These are phyloP conservation scores for Spatulosminthurus flaviceps DNA, from an alignment of 2,888 invertebrate species.

Conservation along the genomic window DNA sequence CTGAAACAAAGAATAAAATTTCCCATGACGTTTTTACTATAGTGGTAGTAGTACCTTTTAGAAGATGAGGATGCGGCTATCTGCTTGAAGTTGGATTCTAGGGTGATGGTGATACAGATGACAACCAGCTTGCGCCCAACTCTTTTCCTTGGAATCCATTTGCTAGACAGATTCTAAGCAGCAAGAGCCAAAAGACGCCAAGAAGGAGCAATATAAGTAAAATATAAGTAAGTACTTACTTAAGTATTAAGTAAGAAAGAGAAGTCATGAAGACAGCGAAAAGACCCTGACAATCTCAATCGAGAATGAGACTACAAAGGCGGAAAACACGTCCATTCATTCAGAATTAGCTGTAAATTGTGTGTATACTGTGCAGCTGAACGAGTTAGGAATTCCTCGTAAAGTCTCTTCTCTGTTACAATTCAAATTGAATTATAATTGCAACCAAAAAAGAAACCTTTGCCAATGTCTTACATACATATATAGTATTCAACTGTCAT, in stretches of 20 bases:
- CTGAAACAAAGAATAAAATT: background rate
- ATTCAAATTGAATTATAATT: background rate
- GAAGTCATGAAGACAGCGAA: slow-evolving; percentile 14
- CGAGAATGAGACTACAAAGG: slow-evolving; percentile 27
- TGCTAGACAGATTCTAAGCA: background rate
- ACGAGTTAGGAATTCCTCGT: background rate
- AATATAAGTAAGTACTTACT: no score
- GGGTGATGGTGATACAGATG: slow-evolving; percentile 1
- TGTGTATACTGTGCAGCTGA: slow-evolving; percentile 5
- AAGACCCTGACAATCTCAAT: slow-evolving; percentile 28
- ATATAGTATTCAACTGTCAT: background rate
- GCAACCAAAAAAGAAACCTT: slow-evolving; percentile 8
- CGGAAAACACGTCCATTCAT: slow-evolving; percentile 18
- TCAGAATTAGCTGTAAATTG: slow-evolving; percentile 17
- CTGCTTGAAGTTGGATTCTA: background rate
- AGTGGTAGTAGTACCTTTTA: background rate
- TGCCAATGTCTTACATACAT: background rate
- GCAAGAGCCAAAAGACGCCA: background rate
- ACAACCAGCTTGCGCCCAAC: slow-evolving; percentile 12
- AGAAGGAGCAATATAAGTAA: background rate
- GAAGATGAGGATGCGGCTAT: no score
- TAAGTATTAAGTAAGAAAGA: no score
- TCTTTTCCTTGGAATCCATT: slow-evolving; percentile 8
- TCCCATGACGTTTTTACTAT: background rate
- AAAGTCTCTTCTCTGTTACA: background rate